Evolutionary conservation across 2,888 invertebrate species (phyloP).

Genomic region (Drosophila greeni): DNA sequence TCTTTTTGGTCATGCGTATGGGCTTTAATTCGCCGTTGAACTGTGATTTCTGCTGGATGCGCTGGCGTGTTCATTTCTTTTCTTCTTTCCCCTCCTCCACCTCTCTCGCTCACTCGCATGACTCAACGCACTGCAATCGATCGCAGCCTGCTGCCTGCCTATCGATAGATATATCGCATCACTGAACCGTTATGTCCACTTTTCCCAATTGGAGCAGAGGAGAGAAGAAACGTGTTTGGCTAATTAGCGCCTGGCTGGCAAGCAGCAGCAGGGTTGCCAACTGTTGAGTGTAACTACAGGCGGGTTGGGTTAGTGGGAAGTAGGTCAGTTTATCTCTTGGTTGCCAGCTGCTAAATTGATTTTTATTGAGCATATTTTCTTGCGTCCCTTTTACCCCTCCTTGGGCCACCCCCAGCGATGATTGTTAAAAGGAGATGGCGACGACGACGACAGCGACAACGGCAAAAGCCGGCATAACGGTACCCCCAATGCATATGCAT

Average conservation of each 20-base stretch:
- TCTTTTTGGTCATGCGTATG: constrained; percentile 64
- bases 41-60: constrained; percentile 24
- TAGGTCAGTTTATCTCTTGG: constrained; percentile 62
- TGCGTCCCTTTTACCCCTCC: constrained; percentile 1
- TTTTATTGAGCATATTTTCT: constrained; percentile 29
- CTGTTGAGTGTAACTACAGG: constrained; percentile 23
- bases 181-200: constrained; percentile 33
- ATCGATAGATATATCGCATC: constrained; percentile 32
- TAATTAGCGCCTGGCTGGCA: constrained; percentile 51
- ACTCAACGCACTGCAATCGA: constrained; percentile 27
- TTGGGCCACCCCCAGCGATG: neutral
- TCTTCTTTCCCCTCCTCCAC: neutral
- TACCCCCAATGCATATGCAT: constrained; percentile 29
- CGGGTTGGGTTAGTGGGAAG: constrained; percentile 42
- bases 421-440: constrained; percentile 1
- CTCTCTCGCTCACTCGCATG: constrained; percentile 5
- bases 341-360: constrained; percentile 38
- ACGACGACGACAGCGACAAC: neutral
- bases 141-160: constrained; percentile 18
- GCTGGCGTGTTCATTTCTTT: constrained; percentile 26
- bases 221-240: constrained; percentile 46
- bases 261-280: constrained; percentile 30
- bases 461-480: constrained; percentile 37
- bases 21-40: constrained; percentile 50
- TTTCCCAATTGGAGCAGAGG: constrained; percentile 17